A percentile compares a stretch with the other conserved stretches of the same genome.
phyloP scores from a whole-genome alignment of 1,140 invertebrate species.

The Trachymyrmex septentrionalis region DNA sequence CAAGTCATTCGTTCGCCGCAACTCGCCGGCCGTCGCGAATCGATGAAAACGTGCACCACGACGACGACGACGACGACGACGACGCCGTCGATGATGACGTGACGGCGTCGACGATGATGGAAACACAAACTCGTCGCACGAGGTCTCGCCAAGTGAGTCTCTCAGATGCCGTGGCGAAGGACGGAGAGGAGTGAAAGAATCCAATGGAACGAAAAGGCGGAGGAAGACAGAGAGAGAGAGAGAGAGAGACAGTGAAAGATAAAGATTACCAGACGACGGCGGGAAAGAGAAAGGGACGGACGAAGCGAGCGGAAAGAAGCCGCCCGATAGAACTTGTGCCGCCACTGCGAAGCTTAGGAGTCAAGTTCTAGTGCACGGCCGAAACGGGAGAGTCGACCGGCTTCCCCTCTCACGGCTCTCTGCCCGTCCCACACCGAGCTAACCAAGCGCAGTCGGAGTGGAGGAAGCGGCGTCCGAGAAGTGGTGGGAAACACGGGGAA shows the following conservation, averaged over 20 bases:
- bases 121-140: constrained; percentile 53
- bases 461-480: background rate
- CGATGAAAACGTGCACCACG: constrained; percentile 59
- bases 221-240: constrained; percentile 5
- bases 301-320: constrained; percentile 44
- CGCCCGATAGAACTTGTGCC: constrained; percentile 67
- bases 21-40: constrained; percentile 33
- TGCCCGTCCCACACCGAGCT: background rate
- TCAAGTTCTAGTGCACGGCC: constrained; percentile 77
- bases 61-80: constrained; percentile 5
- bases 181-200: background rate
- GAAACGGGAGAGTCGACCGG: constrained; percentile 74
- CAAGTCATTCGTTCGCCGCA: constrained; percentile 23
- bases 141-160: constrained; percentile 51
- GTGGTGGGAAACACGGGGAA: constrained; percentile 47
- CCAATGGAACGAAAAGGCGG: constrained; percentile 2
- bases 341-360: constrained; percentile 73
- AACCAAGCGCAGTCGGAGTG: constrained; percentile 24
- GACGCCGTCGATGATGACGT: background rate
- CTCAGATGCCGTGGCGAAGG: background rate
- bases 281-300: constrained; percentile 9
- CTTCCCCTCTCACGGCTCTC: constrained; percentile 44
- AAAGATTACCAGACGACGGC: background rate
- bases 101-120: constrained; percentile 38
- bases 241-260: background rate